These are phyloP conservation scores for Trichonephila clavata DNA, from an alignment of 1,140 invertebrate species.

Conservation along the genomic window DNA sequence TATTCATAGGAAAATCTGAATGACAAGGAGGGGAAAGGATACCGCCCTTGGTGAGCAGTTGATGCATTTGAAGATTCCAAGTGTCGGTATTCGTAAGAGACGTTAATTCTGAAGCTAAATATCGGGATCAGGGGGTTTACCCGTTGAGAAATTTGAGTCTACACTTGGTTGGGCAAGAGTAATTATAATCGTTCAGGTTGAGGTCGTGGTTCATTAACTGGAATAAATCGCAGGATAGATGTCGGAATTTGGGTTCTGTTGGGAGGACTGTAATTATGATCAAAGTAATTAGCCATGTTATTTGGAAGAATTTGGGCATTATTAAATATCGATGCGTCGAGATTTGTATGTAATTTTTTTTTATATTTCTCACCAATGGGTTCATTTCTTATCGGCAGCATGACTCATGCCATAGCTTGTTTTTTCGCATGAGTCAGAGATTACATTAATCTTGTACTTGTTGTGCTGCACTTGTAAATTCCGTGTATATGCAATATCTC, in stretches of 20 bases:
- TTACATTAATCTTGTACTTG: too few species aligned
- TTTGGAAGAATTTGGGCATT: background rate
- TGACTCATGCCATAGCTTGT: too few species aligned
- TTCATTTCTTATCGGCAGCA: too few species aligned
- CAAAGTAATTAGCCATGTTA: background rate
- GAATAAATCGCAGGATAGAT: constrained; percentile 10
- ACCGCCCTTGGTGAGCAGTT: constrained; percentile 33
- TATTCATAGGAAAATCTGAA: constrained; percentile 45
- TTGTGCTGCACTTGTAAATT: too few species aligned
- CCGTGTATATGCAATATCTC: too few species aligned
- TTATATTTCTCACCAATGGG: too few species aligned
- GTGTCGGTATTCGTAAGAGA: background rate
- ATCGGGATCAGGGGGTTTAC: constrained; percentile 19
- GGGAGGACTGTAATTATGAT: background rate
- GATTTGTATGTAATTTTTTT: too few species aligned
- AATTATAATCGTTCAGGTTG: constrained; percentile 51
- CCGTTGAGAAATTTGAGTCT: constrained; percentile 33
- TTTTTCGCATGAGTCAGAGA: too few species aligned
- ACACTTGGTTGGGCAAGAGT: constrained; percentile 12
- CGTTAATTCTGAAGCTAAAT: constrained; percentile 58
- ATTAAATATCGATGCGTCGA: too few species aligned
- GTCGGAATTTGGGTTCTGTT: background rate
- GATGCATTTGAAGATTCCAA: constrained; percentile 53
- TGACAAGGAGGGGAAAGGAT: constrained; percentile 10
- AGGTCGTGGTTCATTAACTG: background rate